phyloP scores from a whole-genome alignment of 2,888 invertebrate species.

The Piscicola geometra region DNA sequence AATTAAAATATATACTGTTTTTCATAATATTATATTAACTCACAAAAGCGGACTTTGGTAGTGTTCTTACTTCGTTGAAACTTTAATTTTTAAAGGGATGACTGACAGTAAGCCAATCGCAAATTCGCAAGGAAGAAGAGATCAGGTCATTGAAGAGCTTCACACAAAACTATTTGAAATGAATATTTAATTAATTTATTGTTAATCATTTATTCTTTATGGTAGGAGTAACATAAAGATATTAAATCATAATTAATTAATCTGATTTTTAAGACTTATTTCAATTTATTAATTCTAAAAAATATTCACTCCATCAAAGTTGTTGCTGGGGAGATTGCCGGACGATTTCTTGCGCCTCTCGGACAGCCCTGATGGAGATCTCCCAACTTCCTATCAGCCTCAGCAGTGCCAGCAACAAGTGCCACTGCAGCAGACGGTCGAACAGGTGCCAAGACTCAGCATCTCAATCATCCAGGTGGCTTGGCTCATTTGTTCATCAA shows the following conservation, averaged over 20 bases:
- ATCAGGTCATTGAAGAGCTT: background rate
- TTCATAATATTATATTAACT: background rate
- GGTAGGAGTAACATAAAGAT: too few relatives aligned
- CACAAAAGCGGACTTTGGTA: background rate
- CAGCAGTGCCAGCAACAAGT: conserved; percentile 72
- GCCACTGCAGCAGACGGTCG: conserved; percentile 55
- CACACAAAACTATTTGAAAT: too few relatives aligned
- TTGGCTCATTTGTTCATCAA: too few relatives aligned
- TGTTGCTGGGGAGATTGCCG: conserved; percentile 74
- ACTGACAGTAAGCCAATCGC: background rate
- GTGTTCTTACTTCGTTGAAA: background rate
- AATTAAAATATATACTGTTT: background rate
- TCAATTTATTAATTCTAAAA: too few relatives aligned
- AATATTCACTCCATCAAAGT: too few relatives aligned
- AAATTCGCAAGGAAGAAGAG: background rate
- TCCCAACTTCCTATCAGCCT: conserved; percentile 66
- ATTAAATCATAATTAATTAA: too few relatives aligned
- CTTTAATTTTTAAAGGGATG: background rate
- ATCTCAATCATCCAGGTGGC: conserved; percentile 76
- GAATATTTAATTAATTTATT: too few relatives aligned
- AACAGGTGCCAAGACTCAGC: conserved; percentile 62
- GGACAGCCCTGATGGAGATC: conserved; percentile 64
- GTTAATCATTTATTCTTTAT: too few relatives aligned
- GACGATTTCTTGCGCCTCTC: conserved; percentile 67
- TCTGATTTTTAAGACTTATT: too few relatives aligned